Evolutionary conservation across 2,888 invertebrate genomes (phyloP).

Genomic region (Pyrrhia umbra): DNA sequence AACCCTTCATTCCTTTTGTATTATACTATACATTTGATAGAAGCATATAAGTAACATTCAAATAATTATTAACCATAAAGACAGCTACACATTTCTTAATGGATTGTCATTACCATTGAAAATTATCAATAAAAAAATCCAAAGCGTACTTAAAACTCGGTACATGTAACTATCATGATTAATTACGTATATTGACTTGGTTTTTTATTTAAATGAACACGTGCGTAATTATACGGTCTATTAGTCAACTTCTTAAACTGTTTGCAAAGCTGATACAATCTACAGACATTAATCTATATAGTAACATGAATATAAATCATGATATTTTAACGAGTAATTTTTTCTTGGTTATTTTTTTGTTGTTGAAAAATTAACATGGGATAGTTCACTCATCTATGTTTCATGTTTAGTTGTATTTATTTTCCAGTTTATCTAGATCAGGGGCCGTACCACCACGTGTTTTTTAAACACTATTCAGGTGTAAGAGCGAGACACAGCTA

Average conservation of each 20-base stretch:
- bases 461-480: no score
- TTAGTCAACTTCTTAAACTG: slow-evolving; percentile 36
- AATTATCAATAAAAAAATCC: slow-evolving; percentile 11
- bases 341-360: neutral
- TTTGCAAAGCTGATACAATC: slow-evolving; percentile 30
- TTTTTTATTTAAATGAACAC: slow-evolving; percentile 44
- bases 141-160: neutral
- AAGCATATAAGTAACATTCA: neutral
- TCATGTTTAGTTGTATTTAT: no score
- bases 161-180: slow-evolving; percentile 24
- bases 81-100: slow-evolving; percentile 6
- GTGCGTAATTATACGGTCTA: slow-evolving; percentile 36
- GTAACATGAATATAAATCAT: slow-evolving; percentile 33
- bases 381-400: slow-evolving; percentile 11
- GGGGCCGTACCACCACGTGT: no score
- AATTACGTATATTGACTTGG: slow-evolving; percentile 34
- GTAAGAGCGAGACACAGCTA: no score
- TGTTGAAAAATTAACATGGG: neutral
- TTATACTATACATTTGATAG: neutral
- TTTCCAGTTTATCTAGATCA: no score
- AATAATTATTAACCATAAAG: neutral
- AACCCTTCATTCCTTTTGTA: no score
- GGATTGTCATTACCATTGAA: slow-evolving; percentile 3
- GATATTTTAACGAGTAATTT: slow-evolving; percentile 12
- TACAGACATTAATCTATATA: slow-evolving; percentile 32